Evolutionary conservation across 2,113 vertebrate species (phyloP), one percentile per base, ranked within the genome.

Genomic region (Cygnus buccinator): DNA sequence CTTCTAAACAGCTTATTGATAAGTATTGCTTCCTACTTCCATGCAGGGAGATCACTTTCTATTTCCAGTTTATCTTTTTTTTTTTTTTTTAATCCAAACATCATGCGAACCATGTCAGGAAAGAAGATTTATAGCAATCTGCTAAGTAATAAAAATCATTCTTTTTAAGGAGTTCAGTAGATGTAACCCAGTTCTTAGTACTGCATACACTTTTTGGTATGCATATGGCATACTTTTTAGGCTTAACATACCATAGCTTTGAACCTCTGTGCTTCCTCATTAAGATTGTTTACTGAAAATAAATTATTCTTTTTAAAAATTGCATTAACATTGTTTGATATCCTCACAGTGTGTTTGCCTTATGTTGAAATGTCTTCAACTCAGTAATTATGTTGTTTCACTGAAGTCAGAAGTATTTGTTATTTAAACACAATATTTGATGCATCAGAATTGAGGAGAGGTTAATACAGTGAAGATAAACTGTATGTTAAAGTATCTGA

Each of bases 251-350:
- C 50, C 31, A 35, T 78, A 82, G 62, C 61, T 94, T 66, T 95
- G 90, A 61, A 65, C 94, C 59, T 77, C 58, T 84, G 35, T 35
- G 76, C 67, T 96, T 84, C 55, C 82, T 94, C 54, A 82, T 93
- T 93, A 95, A 74, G 37, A 62, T 48, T 91, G 43, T 94, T 96
- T 94, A 90, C 50, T 63, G 54, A 94, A 95, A 97, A 89, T 63
- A 87, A 16, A 21, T 89, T 84, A 93, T 94, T 87, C 67, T 94
- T 92, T 52, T 77, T 94, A 89, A 94, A 93, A 95, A 74, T 67
- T 48, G 3, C 16, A 35, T 75, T 93, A 78, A 54, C 0, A 0
- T 66, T 82, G 6, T 89, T 90, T 88, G 44, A 61, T 95, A 65
- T 28, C 37, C 21, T 85, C 50, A 70, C 43, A 90, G 61, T 44